phyloP scores from a whole-genome alignment of 2,888 invertebrate species.

The Apodemia duryi region DNA sequence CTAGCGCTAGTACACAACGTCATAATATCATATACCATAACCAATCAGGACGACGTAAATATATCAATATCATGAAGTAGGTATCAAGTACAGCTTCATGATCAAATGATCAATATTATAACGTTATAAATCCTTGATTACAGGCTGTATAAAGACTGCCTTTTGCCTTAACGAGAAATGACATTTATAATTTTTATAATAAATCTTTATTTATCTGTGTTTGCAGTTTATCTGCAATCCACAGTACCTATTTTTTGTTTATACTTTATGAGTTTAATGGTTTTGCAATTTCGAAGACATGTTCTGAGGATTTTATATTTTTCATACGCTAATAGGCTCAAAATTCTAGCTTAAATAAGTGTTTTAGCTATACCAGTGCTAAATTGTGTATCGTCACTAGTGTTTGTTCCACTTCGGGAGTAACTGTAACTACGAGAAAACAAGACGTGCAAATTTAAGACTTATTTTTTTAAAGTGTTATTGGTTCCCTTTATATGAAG shows the following conservation, averaged over 20 bases:
- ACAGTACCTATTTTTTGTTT: slow-evolving; percentile 6
- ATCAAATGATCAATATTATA: no score
- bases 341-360: background rate
- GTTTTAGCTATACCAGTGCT: background rate
- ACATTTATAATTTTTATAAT: no score
- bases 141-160: no score
- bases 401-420: slow-evolving; percentile 33
- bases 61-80: no score
- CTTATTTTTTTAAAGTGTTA: slow-evolving; percentile 12
- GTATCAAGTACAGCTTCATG: no score
- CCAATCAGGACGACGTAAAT: no score
- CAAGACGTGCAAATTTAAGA: slow-evolving; percentile 23
- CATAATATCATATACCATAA: no score
- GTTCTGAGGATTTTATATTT: background rate
- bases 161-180: no score
- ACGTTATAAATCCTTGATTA: no score
- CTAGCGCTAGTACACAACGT: no score
- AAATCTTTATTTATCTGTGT: background rate
- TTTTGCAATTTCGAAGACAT: slow-evolving; percentile 12
- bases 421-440: slow-evolving; percentile 37
- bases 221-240: slow-evolving; percentile 8
- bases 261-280: background rate
- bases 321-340: background rate
- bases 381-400: slow-evolving; percentile 20
- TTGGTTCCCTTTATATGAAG: background rate